phyloP scores from a whole-genome alignment of 2,888 invertebrate species.

The Amiota minor region DNA sequence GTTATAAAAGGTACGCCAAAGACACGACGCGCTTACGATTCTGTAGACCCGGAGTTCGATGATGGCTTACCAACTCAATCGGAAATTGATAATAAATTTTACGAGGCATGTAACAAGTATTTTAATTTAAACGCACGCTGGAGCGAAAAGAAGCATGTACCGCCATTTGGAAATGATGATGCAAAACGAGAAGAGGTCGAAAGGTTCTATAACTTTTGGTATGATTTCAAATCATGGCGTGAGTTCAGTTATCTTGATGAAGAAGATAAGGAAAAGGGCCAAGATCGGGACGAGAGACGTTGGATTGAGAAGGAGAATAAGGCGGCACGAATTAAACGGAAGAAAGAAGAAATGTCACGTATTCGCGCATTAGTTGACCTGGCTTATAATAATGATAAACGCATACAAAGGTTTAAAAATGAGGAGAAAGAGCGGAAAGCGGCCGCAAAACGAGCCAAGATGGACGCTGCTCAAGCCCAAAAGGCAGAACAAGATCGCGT shows the following conservation, averaged over 20 bases:
- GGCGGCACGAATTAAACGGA: slow-evolving; percentile 90
- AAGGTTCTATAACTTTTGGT: slow-evolving; percentile 97
- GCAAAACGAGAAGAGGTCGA: slow-evolving; percentile 90
- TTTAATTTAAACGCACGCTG: slow-evolving; percentile 89
- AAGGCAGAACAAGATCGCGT: slow-evolving; percentile 88
- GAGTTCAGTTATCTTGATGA: slow-evolving; percentile 99
- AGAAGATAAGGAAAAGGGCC: slow-evolving; percentile 98
- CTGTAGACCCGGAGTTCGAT: slow-evolving; percentile 95
- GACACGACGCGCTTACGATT: slow-evolving; percentile 94
- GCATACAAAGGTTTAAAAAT: slow-evolving; percentile 92
- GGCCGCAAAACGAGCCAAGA: slow-evolving; percentile 90
- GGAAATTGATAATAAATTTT: slow-evolving; percentile 88
- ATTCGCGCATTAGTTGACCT: slow-evolving; percentile 93
- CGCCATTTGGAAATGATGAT: slow-evolving; percentile 83
- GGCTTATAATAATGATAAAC: slow-evolving; percentile 94
- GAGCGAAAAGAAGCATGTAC: slow-evolving; percentile 91
- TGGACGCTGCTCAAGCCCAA: slow-evolving; percentile 86
- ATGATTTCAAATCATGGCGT: slow-evolving; percentile 98
- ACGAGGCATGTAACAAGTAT: slow-evolving; percentile 78
- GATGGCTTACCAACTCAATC: slow-evolving; percentile 86
- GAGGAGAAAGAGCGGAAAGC: slow-evolving; percentile 93
- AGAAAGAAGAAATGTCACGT: slow-evolving; percentile 97
- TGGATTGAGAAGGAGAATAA: slow-evolving; percentile 99
- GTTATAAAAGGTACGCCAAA: slow-evolving; percentile 78
- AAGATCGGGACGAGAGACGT: slow-evolving; percentile 94